phyloP scores from a whole-genome alignment of 2,113 vertebrate species.

The Osmerus mordax region DNA sequence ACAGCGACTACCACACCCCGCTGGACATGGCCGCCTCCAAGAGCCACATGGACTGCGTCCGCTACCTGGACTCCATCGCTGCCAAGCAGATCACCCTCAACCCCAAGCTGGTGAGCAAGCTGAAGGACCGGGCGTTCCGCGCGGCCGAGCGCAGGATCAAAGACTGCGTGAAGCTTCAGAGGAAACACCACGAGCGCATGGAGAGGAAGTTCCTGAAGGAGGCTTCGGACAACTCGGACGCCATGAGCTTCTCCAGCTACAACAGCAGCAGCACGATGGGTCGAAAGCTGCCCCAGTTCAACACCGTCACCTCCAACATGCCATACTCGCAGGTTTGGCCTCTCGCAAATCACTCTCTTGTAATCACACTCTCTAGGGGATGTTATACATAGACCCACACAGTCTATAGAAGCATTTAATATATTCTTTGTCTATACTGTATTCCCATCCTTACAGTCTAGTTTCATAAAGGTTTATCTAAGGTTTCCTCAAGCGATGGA shows the following conservation, averaged over 20 bases:
- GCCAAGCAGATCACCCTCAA: conserved; percentile 91
- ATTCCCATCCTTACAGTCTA: too few relatives aligned
- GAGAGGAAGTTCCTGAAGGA: conserved; percentile 90
- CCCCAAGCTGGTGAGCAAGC: conserved; percentile 87
- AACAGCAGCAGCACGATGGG: conserved; percentile 84
- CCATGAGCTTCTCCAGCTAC: conserved; percentile 93
- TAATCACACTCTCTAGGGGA: too few relatives aligned
- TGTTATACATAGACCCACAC: background rate
- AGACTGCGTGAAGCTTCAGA: conserved; percentile 90
- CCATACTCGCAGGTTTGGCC: conserved; percentile 87
- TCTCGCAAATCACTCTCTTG: background rate
- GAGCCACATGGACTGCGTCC: conserved; percentile 94
- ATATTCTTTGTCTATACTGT: too few relatives aligned
- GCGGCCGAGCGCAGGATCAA: conserved; percentile 87
- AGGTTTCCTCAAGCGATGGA: too few relatives aligned
- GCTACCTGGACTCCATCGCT: conserved; percentile 93
- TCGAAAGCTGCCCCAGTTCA: conserved; percentile 81
- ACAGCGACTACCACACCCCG: conserved; percentile 97
- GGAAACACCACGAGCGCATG: conserved; percentile 92
- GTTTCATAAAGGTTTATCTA: too few relatives aligned
- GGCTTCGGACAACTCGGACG: conserved; percentile 80
- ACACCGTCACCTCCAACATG: conserved; percentile 80
- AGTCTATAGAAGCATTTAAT: background rate
- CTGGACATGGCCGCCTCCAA: conserved; percentile 98
- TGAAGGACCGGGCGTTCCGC: conserved; percentile 90